Conservation (phyloP, 2,113 vertebrate genomes). For the Charadrius vociferus region DNA sequence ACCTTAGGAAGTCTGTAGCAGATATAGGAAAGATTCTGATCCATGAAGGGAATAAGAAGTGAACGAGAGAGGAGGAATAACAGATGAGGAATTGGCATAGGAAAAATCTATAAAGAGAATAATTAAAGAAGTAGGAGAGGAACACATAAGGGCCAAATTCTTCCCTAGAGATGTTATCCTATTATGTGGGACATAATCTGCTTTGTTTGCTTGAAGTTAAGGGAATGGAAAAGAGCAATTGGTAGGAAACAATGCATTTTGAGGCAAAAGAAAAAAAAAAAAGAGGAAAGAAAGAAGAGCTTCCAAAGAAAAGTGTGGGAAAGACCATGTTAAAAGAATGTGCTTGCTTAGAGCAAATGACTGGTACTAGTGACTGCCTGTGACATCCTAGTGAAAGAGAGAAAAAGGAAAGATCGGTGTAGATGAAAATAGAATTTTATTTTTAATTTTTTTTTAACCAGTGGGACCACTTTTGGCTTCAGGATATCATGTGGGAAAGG, state of each 20-base stretch:
- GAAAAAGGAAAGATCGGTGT: background rate
- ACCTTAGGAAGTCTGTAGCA: background rate
- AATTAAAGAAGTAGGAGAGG: background rate
- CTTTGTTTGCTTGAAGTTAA: background rate
- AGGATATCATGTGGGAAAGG: background rate
- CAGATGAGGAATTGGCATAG: background rate
- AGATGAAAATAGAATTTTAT: background rate
- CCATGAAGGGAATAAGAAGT: background rate
- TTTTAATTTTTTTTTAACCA: background rate
- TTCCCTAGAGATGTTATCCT: background rate
- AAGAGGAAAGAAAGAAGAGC: background rate
- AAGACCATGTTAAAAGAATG: background rate
- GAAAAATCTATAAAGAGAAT: background rate
- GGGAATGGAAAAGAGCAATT: background rate
- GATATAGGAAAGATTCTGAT: background rate
- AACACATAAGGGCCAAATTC: background rate
- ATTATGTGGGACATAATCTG: background rate
- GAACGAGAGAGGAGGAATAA: background rate
- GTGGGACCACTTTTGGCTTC: background rate
- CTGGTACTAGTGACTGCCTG: background rate
- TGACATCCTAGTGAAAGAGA: background rate
- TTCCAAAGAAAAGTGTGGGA: background rate
- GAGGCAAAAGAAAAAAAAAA: background rate
- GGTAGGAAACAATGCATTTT: background rate
- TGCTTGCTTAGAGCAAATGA: background rate